phyloP scores from a whole-genome alignment of 2,113 vertebrate genomes.

The Andinoacara biseriatus region DNA sequence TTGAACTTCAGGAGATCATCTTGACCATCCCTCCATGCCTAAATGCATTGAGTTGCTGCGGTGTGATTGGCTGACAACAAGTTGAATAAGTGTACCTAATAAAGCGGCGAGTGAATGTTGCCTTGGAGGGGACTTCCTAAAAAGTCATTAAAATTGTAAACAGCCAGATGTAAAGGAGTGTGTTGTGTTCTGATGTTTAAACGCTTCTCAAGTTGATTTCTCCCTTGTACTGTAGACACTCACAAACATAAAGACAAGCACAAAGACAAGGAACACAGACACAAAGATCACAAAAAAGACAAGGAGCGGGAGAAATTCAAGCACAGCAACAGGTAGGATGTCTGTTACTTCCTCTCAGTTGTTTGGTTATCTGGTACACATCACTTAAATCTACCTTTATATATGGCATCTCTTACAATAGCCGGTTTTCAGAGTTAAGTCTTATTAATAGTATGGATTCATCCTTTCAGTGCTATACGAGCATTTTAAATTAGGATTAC shows the following conservation, averaged over 20 bases:
- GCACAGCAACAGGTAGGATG: slow-evolving; percentile 90
- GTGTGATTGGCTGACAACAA: not conserved
- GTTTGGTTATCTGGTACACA: not conserved
- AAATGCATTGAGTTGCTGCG: not conserved
- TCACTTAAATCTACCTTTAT: not conserved
- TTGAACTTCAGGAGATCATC: too few species aligned
- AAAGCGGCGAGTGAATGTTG: not conserved
- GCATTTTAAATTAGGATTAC: not conserved
- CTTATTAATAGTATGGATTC: not conserved
- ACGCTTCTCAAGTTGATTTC: not conserved
- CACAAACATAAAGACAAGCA: slow-evolving; percentile 98
- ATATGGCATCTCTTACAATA: not conserved
- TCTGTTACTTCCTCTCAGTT: not conserved
- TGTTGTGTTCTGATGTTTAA: not conserved
- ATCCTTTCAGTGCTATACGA: not conserved
- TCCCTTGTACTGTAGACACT: slow-evolving; percentile 61
- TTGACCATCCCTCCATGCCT: not conserved
- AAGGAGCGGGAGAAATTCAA: slow-evolving; percentile 92
- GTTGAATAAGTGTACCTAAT: not conserved
- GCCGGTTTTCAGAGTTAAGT: not conserved
- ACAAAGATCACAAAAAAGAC: slow-evolving; percentile 98
- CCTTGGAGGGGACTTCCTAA: not conserved
- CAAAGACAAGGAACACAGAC: slow-evolving; percentile 94
- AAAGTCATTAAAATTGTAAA: not conserved
- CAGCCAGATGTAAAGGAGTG: not conserved